Evolutionary conservation across 2,113 vertebrate genomes (phyloP), one percentile per base, ranked within the genome.

Genomic region (Gymnobelideus leadbeateri): DNA sequence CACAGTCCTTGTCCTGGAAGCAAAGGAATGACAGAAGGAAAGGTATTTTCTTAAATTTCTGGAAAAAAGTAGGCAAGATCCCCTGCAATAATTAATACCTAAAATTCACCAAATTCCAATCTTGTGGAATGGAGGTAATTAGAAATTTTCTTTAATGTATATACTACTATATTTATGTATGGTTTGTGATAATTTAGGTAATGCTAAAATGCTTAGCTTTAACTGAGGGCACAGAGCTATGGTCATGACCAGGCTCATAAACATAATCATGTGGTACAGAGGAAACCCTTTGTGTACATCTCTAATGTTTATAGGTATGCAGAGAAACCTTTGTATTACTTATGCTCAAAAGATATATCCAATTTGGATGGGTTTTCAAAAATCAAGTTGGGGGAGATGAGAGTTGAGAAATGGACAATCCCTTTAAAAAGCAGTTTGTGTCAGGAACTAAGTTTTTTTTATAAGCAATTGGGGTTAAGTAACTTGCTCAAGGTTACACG

Each of bases 41-140:
- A 49, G 24, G 89, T 61, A 61, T 93, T 50, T 89, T 61, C 53
- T 92, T 57, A 92, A 91, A 4, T 89, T 94, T 51, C 61, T 90
- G n/a, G 77, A 53, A 92, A 95, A 49, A 23, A 53, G 4, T 8
- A 49, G 61, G 77, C 31, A 61, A 52, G 61, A 90, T 89, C 31
- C 37, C 51, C 8, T 68, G 26, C 23, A 49, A 43, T 10, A 92
- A 91, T n/a, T 90, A 93, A 52, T 50, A 21, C 53, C 28, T 68
- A 95, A 51, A 84, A 77, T 94, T 77, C 51, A 46, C 49, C 19
- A 91, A 49, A 89, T 57, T 28, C 23, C 91, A 91, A 92, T 57
- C 52, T 92, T 89, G 89, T 9, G 54, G 50, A 92, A 31, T 89
- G 24, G 37, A 77, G 37, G 23, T n/a, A 51, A 55, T 89, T 94